Evolutionary conservation across 1,140 invertebrate species (phyloP).

Genomic region (Cydia strobilella): DNA sequence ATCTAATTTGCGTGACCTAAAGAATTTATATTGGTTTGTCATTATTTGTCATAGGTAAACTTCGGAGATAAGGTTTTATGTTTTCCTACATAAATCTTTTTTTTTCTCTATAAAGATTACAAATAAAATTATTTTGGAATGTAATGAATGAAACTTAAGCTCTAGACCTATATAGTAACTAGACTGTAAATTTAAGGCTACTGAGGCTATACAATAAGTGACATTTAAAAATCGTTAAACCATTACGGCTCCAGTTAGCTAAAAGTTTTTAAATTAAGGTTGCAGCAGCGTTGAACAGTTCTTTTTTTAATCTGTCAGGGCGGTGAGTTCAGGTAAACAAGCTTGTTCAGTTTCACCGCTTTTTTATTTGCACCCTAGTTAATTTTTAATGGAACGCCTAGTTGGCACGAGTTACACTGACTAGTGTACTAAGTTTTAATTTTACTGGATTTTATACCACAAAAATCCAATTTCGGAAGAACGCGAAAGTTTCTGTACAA

Average conservation of each 20-base stretch:
- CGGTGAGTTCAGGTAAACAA: conserved; percentile 18
- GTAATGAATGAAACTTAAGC: too few species aligned
- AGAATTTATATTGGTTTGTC: too few species aligned
- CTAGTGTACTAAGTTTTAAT: background rate
- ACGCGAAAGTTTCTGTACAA: background rate
- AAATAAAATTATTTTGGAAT: too few species aligned
- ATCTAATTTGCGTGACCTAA: too few species aligned
- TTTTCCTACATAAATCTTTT: too few species aligned
- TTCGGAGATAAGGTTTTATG: too few species aligned
- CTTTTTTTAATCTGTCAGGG: conserved; percentile 1
- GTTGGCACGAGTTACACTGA: conserved; percentile 10
- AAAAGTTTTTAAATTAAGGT: conserved; percentile 11
- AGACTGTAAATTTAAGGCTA: too few species aligned
- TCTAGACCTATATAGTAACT: too few species aligned
- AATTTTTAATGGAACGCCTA: conserved; percentile 25
- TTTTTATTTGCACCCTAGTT: conserved; percentile 27
- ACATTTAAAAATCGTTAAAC: background rate
- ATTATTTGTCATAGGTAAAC: too few species aligned
- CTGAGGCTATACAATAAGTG: too few species aligned
- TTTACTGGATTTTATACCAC: background rate
- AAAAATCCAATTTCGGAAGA: background rate
- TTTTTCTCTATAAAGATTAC: too few species aligned
- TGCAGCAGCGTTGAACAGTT: background rate
- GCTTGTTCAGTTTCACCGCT: conserved; percentile 30
- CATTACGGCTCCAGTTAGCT: background rate